These are phyloP conservation scores for Cacatua alba DNA, from an alignment of 2,113 vertebrate genomes.

Conservation along the genomic window DNA sequence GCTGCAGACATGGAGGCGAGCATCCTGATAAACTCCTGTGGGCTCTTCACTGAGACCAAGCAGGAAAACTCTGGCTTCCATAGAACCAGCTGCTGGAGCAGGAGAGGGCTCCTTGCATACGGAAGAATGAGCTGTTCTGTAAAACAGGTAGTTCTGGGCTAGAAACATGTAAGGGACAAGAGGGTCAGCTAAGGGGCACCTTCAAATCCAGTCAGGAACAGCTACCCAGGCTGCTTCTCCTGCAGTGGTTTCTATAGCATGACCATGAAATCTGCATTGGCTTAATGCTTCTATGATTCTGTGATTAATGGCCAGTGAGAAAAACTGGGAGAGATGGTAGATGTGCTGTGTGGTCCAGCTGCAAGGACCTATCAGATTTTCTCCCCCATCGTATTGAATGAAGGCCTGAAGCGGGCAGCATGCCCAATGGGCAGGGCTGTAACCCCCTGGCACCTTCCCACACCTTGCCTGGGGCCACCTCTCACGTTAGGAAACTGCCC, in stretches of 20 bases:
- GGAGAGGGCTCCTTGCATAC: background rate
- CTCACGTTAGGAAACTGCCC: conserved; percentile 1
- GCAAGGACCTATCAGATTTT: background rate
- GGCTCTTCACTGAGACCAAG: background rate
- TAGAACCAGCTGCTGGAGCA: background rate
- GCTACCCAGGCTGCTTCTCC: background rate
- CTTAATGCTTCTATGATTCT: background rate
- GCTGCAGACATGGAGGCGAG: background rate
- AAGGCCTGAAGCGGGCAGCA: background rate
- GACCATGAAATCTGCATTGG: background rate
- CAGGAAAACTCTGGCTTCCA: background rate
- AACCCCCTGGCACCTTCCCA: background rate
- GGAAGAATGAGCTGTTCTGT: background rate
- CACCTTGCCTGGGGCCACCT: background rate
- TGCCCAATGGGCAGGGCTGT: background rate
- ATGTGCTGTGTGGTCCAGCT: background rate
- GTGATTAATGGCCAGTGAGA: background rate
- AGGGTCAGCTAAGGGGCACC: background rate
- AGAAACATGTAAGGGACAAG: background rate
- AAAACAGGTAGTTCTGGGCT: background rate
- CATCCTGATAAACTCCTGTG: background rate
- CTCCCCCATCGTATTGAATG: background rate
- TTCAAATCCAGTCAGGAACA: background rate
- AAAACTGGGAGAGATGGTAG: background rate
- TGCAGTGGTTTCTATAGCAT: background rate